Evolutionary conservation across 2,888 invertebrate species (phyloP), one percentile per base, ranked within the genome.

Genomic region (Cantharis rufa): DNA sequence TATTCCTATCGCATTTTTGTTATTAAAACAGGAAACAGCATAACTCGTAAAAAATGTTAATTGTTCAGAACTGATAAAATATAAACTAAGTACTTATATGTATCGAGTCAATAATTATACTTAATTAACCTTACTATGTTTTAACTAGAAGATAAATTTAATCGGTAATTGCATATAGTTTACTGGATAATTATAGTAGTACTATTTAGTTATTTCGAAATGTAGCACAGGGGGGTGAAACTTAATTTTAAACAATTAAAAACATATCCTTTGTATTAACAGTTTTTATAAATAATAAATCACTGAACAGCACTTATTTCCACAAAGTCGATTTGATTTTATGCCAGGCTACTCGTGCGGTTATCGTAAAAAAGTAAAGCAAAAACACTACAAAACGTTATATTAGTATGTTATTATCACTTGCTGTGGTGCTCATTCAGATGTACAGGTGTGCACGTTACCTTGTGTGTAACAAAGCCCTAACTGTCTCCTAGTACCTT

Each of bases 401-500:
- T n/a, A 66, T 72, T 73, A 32, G 32, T 69, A 27, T 73, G 69
- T 76, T 79, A 78, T 75, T 76, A 78, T 76, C 76, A 71, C 70
- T 66, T 63, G 69, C 75, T 75, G 69, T 78, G 71, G 75, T 78
- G 48, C 76, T 74, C 61, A 71, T 32, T 70, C 82, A 81, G 80
- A 80, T 81, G 81, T 78, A 77, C 80, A 81, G 80, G 71, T 79
- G 82, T 82, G 80, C 82, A 75, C 78, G 79, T 79, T 76, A 71
- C 78, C 81, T 80, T 70, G 74, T 74, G 70, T 72, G 79, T 80
- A 80, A 75, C 80, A 75, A 72, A 78, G 74, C 80, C 78, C 69
- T 77, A 78, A 82, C 83, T 80, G 81, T 79, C 79, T 77, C 83
- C 82, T 82, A 82, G 82, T 82, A 79, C 79, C 80, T 69, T 71